Conservation (phyloP, 2,797 vertebrate genomes). For the Melanotaenia maccullochi region DNA sequence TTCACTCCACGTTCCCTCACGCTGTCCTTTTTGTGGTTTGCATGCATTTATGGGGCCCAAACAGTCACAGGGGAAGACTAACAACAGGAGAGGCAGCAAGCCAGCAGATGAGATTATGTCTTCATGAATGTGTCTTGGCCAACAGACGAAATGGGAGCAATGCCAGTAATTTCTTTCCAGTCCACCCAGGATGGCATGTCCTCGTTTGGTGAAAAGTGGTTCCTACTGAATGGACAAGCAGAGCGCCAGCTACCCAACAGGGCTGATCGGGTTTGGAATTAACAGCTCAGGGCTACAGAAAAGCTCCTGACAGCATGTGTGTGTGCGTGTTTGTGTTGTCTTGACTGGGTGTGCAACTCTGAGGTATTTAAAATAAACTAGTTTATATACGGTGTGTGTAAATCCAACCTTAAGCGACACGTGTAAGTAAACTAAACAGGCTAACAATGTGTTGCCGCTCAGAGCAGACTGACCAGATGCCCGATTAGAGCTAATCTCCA, state of each 20-base stretch:
- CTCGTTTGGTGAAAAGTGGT: constrained; percentile 57
- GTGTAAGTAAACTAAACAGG: constrained; percentile 6
- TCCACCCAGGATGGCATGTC: constrained; percentile 64
- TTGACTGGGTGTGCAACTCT: background rate
- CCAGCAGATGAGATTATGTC: constrained; percentile 49
- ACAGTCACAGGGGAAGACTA: background rate
- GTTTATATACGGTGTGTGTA: constrained; percentile 15
- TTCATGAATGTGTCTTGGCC: constrained; percentile 44
- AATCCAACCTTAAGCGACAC: background rate
- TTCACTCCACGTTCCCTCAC: background rate
- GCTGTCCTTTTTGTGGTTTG: background rate
- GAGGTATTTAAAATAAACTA: constrained; percentile 16
- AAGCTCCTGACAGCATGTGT: constrained; percentile 11
- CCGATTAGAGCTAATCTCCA: constrained; percentile 77
- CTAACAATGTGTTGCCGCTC: background rate
- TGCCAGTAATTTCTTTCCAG: constrained; percentile 64
- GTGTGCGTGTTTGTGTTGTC: background rate
- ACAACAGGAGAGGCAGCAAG: constrained; percentile 26
- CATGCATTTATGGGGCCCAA: constrained; percentile 1
- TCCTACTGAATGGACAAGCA: constrained; percentile 47
- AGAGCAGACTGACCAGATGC: constrained; percentile 53
- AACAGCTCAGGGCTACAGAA: constrained; percentile 14
- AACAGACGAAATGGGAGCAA: constrained; percentile 36
- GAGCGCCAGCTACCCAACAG: constrained; percentile 1
- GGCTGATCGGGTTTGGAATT: background rate